Evolutionary conservation across 1,140 invertebrate genomes (phyloP), one percentile per base, ranked within the genome.

Genomic region (Ceratina japonica): DNA sequence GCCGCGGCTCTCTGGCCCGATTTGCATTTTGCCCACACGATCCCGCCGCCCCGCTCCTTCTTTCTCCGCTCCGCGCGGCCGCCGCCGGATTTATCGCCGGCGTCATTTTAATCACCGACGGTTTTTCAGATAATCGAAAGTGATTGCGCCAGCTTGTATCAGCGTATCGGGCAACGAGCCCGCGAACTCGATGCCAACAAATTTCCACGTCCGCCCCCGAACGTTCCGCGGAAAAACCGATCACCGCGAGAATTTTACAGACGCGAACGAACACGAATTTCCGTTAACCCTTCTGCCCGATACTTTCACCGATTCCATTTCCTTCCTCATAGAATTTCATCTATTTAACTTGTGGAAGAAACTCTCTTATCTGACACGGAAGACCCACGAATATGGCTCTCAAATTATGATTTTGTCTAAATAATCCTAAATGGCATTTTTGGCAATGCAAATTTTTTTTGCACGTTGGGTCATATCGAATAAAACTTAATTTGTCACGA

Each of bases 121-220:
- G 64, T 80, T 75, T 80, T 80, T 76, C 78, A 68, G 73, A 80
- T 80, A 75, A 75, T 80, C 78, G 64, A 75, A 68, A 74, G 73
- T 52, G 77, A 79, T 75, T 61, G 72, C 59, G 49, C 68, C 20
- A 52, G 68, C 49, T 54, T 71, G 58, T 77, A 77, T 79, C 72
- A 61, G 54, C 77, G 77, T 59, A n/a, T 66, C 77, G 71, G 62
- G 24, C 54, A 74, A 59, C 70, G 52, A 74, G 62, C 66, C 49
- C 54, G 56, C 62, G 64, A 58, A 58, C 18, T 16, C 61, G 76
- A 15, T 54, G 54, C 71, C 64, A 72, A 77, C 75, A 72, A 77
- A 72, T 72, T 77, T 72, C 27, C 58, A 51, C 58, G 37, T 44
- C 24, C 15, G 24, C 59, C 59, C 59, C 27, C 27, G 27, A 31